Evolutionary conservation across 53 echinoderm and acorn worm genomes (phyloP), one percentile per base, ranked within the genome.

Genomic region (Zoroaster sp.): DNA sequence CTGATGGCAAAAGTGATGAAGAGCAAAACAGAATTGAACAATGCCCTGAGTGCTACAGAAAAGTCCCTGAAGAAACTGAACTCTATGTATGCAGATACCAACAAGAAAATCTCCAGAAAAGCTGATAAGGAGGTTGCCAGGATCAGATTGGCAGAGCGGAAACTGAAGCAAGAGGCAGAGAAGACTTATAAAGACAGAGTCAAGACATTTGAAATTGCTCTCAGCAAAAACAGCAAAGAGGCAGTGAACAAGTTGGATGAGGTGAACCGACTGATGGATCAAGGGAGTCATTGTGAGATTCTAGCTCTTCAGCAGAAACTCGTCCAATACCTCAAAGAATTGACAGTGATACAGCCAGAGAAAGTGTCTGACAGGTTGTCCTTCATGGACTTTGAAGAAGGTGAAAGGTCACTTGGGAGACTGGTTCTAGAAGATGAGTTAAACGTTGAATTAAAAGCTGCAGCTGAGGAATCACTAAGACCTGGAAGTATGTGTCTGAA

Each of bases 121-220:
- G 78, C 78, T 8, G 33, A 78, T 36, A 55, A 55, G 55, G 78
- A 78, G 55, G 54, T 78, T 55, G 78, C 78, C 17, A 78, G 59
- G 78, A 78, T 78, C 39, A 78, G 55, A 10, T 23, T 18, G 78
- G 59, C 25, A 54, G 78, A 78, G 38, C 54, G n/a, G 55, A 78
- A 78, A 55, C 54, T 78, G 5, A 78, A 78, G n/a, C 44, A 78
- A 35, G 36, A 52, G n/a, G 78, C 55, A 38, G 55, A 78, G 35
- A 21, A 9, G 37, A 55, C 1, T 55, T 55, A 78, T 55, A 15
- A 78, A 15, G 20, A 54, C 23, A 78, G 78, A 55, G 55, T 37
- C 23, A 53, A 15, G 44, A 37, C 20, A 36, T 55, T 53, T 78
- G 21, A 78, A 33, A 13, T n/a, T 9, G 78, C 78, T 55, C 55